Conservation (phyloP, 2,113 vertebrate genomes). For the Gorilla gorilla region DNA sequence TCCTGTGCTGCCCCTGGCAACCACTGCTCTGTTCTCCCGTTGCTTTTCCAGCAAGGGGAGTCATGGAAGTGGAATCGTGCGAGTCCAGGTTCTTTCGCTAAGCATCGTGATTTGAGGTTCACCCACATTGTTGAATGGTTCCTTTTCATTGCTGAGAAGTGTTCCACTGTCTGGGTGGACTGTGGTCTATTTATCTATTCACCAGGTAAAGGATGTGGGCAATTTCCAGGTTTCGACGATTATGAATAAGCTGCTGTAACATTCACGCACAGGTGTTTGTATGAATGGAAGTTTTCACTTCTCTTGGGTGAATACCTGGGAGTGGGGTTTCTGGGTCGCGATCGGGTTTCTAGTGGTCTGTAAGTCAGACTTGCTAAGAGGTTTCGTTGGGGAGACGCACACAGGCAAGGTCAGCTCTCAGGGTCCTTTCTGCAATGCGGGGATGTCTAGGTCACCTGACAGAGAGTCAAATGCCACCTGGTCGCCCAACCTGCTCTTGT, state of each 20-base stretch:
- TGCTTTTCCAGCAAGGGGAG: not conserved
- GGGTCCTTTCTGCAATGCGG: not conserved
- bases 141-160: not conserved
- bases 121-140: fast-evolving
- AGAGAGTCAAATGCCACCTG: fast-evolving
- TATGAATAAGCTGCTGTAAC: not conserved
- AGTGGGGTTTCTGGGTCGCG: not conserved
- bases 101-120: fast-evolving
- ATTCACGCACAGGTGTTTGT: not conserved
- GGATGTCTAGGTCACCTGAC: fast-evolving
- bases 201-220: too few species aligned
- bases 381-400: not conserved
- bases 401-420: fast-evolving
- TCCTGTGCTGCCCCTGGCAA: not conserved
- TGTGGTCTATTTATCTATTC: too few species aligned
- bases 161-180: not conserved
- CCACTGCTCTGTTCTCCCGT: not conserved
- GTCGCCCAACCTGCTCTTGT: not conserved
- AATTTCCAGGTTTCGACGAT: not conserved
- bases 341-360: not conserved
- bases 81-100: not conserved
- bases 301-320: not conserved
- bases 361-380: too few species aligned
- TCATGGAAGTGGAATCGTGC: too few species aligned
- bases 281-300: not conserved